Conservation (phyloP, 2,888 invertebrate species). For the Pogonocherus hispidulus region DNA sequence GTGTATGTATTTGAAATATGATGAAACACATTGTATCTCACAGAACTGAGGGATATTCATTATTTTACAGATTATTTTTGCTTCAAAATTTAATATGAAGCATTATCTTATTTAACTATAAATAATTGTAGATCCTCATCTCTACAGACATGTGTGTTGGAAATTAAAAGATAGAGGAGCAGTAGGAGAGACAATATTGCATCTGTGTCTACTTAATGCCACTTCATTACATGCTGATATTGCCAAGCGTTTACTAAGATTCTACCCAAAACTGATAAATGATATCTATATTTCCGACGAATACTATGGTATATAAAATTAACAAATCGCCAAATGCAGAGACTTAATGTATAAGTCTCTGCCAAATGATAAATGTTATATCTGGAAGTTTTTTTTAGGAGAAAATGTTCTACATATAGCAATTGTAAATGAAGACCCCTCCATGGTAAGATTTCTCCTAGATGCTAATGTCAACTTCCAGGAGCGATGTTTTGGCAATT, state of each 20-base stretch:
- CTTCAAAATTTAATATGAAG: too few species aligned
- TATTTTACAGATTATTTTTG: too few species aligned
- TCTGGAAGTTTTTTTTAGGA: slow-evolving; percentile 70
- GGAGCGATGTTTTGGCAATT: slow-evolving; percentile 94
- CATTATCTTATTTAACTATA: background rate
- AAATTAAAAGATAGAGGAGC: slow-evolving; percentile 91
- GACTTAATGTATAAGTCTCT: too few species aligned
- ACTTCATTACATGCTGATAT: slow-evolving; percentile 93
- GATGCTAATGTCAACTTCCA: slow-evolving; percentile 93
- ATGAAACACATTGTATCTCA: too few species aligned
- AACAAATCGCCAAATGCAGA: too few species aligned
- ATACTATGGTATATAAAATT: slow-evolving; percentile 84
- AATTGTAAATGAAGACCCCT: slow-evolving; percentile 97
- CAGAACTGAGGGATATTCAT: too few species aligned
- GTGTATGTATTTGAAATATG: too few species aligned
- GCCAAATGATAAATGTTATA: background rate
- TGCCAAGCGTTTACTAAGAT: slow-evolving; percentile 89
- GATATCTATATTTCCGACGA: slow-evolving; percentile 97
- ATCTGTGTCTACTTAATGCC: slow-evolving; percentile 92
- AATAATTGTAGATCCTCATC: slow-evolving; percentile 72
- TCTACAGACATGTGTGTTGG: slow-evolving; percentile 92
- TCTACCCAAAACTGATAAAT: slow-evolving; percentile 95
- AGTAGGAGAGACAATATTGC: slow-evolving; percentile 95
- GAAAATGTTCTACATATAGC: slow-evolving; percentile 97
- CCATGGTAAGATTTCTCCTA: slow-evolving; percentile 95